phyloP scores from a whole-genome alignment of 2,888 invertebrate genomes.

The Cephus rjabovi region DNA sequence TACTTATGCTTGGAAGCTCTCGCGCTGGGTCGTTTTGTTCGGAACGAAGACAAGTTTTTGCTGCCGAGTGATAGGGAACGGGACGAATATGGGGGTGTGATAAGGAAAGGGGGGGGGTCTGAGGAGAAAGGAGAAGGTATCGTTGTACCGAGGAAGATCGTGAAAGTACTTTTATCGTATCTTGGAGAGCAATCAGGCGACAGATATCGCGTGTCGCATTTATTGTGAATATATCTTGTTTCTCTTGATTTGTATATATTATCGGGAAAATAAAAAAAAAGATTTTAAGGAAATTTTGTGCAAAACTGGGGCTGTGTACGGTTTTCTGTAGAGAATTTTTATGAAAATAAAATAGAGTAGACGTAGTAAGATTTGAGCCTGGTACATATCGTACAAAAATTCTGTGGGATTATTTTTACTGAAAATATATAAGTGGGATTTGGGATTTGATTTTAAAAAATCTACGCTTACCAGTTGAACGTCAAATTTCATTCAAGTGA shows the following conservation, averaged over 20 bases:
- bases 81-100: constrained; percentile 3
- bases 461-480: neutral
- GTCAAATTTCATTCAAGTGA: neutral
- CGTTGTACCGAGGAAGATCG: neutral
- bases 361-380: neutral
- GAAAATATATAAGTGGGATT: neutral
- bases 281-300: no score
- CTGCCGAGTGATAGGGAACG: neutral
- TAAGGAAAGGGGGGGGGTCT: neutral
- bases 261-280: no score
- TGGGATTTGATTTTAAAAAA: neutral
- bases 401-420: neutral
- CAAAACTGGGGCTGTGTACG: neutral
- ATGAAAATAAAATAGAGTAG: neutral
- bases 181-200: no score
- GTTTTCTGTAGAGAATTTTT: neutral
- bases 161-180: neutral
- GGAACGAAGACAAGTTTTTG: neutral
- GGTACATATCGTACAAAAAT: neutral
- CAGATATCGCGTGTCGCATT: no score
- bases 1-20: neutral
- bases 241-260: no score
- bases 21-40: neutral
- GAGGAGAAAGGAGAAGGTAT: neutral
- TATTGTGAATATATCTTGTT: no score